Evolutionary conservation across 2,113 vertebrate species (phyloP).

Genomic region (Oryzias javanicus): DNA sequence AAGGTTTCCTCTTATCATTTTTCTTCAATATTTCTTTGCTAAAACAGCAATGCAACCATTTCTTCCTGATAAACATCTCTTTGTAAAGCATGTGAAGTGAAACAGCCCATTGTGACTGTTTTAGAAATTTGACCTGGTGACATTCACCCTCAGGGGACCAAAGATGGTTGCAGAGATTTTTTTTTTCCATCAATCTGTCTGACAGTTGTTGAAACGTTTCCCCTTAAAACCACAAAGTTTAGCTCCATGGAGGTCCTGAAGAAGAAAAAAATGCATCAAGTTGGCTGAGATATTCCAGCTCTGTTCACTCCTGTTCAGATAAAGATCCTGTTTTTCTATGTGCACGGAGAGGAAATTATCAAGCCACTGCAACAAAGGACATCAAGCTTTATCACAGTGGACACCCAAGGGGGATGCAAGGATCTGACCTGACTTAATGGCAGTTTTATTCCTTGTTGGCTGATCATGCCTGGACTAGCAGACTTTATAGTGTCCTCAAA

Average conservation of each 20-base stretch:
- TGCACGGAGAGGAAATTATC: too few relatives aligned
- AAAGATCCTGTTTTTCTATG: too few relatives aligned
- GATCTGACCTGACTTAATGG: neutral
- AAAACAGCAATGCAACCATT: neutral
- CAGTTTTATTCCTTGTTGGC: slow-evolving; percentile 12
- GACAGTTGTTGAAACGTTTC: slow-evolving; percentile 1
- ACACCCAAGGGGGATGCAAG: neutral
- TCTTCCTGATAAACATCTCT: neutral
- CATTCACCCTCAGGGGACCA: neutral
- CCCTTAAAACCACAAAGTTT: slow-evolving; percentile 5
- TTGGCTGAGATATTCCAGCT: slow-evolving; percentile 3
- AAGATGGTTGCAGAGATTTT: neutral
- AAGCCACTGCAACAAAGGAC: neutral
- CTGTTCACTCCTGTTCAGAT: slow-evolving; percentile 2
- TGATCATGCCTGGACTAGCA: neutral
- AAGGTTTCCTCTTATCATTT: too few relatives aligned
- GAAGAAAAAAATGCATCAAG: neutral
- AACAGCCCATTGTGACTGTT: neutral
- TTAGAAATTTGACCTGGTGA: neutral
- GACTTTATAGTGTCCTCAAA: neutral
- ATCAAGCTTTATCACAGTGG: neutral
- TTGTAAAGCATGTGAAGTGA: neutral
- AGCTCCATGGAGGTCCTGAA: slow-evolving; percentile 6
- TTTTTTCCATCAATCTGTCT: neutral
- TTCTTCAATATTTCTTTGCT: too few relatives aligned